Base-by-base conservation (phyloP, 2,888 invertebrate genomes). In the Argynnis bischoffii region DNA sequence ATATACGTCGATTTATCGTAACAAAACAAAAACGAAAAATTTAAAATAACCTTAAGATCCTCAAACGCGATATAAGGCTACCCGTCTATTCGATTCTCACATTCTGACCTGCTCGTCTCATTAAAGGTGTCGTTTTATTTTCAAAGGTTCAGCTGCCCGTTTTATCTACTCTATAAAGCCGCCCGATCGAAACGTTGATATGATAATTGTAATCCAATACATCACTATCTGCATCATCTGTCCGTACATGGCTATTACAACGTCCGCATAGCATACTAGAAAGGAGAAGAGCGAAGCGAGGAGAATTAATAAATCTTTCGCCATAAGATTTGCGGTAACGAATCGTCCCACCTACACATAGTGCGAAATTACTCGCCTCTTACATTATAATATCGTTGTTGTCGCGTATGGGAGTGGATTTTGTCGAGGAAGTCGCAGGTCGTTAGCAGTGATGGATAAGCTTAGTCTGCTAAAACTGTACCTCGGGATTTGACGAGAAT, bases 201-300 rank as follows among this genome's bases (percentile, higher is more conserved):
- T 86, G 86, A 84, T 89, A 88, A 87, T 87, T 88, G 90, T 88
- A 87, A 90, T 88, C 81, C 85, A 86, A 89, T 88, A 87, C 81
- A 79, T 82, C 79, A 81, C 81, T 85, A 85, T 85, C 85, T 77
- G 75, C 75, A 78, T 76, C 80, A 82, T 84, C 83, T 78, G 75
- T 77, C 73, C 75, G 75, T 83, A 82, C 79, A 81, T 81, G 81
- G 75, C 77, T 75, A 76, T 74, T 73, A 77, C 69, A 50, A 55
- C 64, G 63, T 67, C 56, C 56, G 21, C 63, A 67, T 69, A 63
- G 47, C 68, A 64, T 67, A 68, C 66, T 71, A 67, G 73, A 69
- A 74, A 41, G 56, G 63, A 66, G 64, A 72, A 76, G 68, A 71
- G 68, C 71, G 72, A 72, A 71, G 70, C 70, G 72, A 72, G 67